These are phyloP conservation scores for Procavia capensis DNA, from an alignment of 2,113 vertebrate genomes.

Conservation along the genomic window DNA sequence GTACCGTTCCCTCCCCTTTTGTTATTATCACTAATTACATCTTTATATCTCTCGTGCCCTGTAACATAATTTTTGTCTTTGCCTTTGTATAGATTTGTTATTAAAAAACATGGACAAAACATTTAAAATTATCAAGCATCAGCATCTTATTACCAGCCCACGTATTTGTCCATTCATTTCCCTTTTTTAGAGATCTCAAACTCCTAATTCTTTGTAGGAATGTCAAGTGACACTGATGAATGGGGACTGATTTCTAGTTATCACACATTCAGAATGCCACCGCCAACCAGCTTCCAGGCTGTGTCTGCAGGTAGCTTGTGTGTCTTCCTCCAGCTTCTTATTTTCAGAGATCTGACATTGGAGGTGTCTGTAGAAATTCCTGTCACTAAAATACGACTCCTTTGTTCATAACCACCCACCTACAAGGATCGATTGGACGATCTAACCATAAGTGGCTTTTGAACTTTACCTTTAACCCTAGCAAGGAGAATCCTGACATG, in stretches of 20 bases:
- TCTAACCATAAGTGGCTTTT: neutral
- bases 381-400: neutral
- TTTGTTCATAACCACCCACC: neutral
- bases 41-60: too few species aligned
- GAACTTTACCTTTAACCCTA: neutral
- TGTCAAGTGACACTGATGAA: constrained; percentile 2
- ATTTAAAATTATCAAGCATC: too few species aligned
- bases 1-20: too few species aligned
- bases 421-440: neutral
- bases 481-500: neutral
- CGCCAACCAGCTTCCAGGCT: neutral
- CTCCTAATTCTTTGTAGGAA: constrained; percentile 54
- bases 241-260: neutral
- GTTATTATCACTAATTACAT: too few species aligned
- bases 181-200: neutral
- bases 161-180: too few species aligned
- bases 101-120: too few species aligned
- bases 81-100: too few species aligned
- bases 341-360: constrained; percentile 1
- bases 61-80: too few species aligned
- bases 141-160: too few species aligned
- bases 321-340: neutral
- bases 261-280: neutral
- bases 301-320: neutral
- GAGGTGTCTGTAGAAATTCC: neutral